Evolutionary conservation across 2,113 vertebrate species (phyloP), one percentile per base, ranked within the genome.

Genomic region (Orthochromis indermauri): DNA sequence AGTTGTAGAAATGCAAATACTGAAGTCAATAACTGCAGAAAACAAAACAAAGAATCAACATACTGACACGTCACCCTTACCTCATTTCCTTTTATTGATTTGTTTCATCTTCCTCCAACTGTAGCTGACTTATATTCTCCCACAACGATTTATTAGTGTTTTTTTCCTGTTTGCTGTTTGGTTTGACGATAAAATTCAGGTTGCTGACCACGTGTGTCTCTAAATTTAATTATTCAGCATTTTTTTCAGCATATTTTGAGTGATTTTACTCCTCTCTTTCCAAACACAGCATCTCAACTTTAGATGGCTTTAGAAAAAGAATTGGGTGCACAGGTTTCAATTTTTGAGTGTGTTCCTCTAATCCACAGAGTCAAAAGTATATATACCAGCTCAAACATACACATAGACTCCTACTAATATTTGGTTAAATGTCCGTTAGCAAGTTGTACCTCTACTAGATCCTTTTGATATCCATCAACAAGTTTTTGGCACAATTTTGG

Each of bases 231-330:
- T n/a, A 66, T 35, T 66, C 28, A 0, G 28, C 61, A 35, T 33
- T 63, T 19, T 4, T 59, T 31, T 4, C 13, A 17, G 0, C 26
- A 31, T 17, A 35, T 66, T 66, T 66, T 66, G 7, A 37, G 10
- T 35, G 8, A 0, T 24, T 71, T 24, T 10, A 14, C 37, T 24
- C 3, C 12, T 24, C n/a, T 24, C 0, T 71, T 3, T 4, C 35
- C 35, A 9, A 71, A 71, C 12, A 16, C 35, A 24, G 12, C 21
- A 24, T 42, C 66, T 71, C 35, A 71, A 71, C n/a, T 21, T 42
- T n/a, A 35, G 59, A 63, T 2, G 31, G 59, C 31, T 63, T 66
- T 66, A 35, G 10, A 66, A 37, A 66, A 66, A 37, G 33, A 66
- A 37, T 3, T 66, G 33, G 61, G 61, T 66, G 61, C 61, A 37